Percentiles rank a stretch among this genome's conserved stretches.
Evolutionary conservation across 2,888 invertebrate genomes (phyloP).

Genomic region (Mythimna vitellina): DNA sequence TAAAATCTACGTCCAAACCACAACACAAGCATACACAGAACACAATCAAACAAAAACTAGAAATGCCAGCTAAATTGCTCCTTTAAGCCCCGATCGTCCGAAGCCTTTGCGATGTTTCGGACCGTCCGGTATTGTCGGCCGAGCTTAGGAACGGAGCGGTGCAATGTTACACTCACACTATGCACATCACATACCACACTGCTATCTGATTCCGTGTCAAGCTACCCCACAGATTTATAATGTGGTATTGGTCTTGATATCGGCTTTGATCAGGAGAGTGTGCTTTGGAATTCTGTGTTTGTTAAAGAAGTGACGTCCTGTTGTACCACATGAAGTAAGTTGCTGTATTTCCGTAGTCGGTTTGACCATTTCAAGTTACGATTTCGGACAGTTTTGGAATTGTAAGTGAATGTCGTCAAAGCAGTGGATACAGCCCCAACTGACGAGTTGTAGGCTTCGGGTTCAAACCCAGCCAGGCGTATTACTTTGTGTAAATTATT

Average conservation of each 20-base stretch:
- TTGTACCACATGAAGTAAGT: not conserved
- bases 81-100: conserved; percentile 1
- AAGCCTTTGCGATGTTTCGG: conserved; percentile 7
- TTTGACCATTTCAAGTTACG: not conserved
- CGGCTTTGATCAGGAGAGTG: not conserved
- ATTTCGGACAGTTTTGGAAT: not conserved
- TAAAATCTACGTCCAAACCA: not conserved
- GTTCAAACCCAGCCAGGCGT: too few species aligned
- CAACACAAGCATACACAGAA: not conserved
- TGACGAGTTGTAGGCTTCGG: too few species aligned
- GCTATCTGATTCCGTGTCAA: conserved; percentile 13
- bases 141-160: conserved; percentile 4
- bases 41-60: conserved; percentile 2
- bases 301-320: not conserved
- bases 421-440: too few species aligned
- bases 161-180: conserved; percentile 30
- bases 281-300: conserved; percentile 1
- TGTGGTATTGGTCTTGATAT: not conserved
- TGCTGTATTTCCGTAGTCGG: not conserved
- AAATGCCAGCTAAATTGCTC: conserved; percentile 27
- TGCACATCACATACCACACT: conserved; percentile 15
- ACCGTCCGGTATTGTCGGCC: conserved; percentile 13
- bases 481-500: too few species aligned
- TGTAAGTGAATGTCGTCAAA: too few species aligned
- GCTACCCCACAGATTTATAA: conserved; percentile 33